Percentiles rank a stretch among this genome's conserved stretches.
phyloP scores from a whole-genome alignment of 2,797 vertebrate genomes.

The Urophycis tenuis region DNA sequence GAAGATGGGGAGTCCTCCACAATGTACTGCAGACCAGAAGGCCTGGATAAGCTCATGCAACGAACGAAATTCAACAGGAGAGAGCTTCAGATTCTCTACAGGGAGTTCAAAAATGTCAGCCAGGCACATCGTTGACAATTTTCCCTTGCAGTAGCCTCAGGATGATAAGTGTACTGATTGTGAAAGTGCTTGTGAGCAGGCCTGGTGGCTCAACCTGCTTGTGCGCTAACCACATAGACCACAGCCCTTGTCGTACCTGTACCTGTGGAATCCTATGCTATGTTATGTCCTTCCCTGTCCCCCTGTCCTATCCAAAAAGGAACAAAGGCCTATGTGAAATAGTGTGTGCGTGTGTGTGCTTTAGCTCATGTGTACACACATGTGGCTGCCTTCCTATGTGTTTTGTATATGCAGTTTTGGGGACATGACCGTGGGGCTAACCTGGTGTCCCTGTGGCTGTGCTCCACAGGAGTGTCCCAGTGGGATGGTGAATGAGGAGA shows the following conservation, averaged over 20 bases:
- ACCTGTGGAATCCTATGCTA: no score
- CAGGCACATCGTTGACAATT: background rate
- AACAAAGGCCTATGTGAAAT: background rate
- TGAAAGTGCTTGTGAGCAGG: background rate
- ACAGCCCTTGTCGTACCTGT: no score
- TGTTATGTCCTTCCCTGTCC: background rate
- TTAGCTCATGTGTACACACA: background rate
- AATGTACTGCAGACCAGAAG: conserved; percentile 85
- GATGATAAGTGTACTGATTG: background rate
- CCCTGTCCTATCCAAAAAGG: background rate
- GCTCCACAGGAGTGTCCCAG: conserved; percentile 86
- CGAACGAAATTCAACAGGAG: conserved; percentile 91
- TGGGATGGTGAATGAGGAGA: conserved; percentile 88
- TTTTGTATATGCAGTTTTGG: background rate
- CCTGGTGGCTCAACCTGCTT: no score
- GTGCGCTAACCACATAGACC: no score
- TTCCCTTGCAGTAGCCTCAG: background rate
- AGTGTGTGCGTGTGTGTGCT: background rate
- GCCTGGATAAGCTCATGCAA: conserved; percentile 83
- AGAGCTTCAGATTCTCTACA: conserved; percentile 92
- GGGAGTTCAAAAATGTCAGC: conserved; percentile 91
- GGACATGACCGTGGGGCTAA: background rate
- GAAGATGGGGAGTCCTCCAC: conserved; percentile 85
- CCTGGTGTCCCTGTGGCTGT: background rate
- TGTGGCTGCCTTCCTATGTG: background rate